A percentile compares a stretch with the other conserved stretches of the same genome.
phyloP scores from a whole-genome alignment of 2,888 invertebrate species.

The Protonemura montana region DNA sequence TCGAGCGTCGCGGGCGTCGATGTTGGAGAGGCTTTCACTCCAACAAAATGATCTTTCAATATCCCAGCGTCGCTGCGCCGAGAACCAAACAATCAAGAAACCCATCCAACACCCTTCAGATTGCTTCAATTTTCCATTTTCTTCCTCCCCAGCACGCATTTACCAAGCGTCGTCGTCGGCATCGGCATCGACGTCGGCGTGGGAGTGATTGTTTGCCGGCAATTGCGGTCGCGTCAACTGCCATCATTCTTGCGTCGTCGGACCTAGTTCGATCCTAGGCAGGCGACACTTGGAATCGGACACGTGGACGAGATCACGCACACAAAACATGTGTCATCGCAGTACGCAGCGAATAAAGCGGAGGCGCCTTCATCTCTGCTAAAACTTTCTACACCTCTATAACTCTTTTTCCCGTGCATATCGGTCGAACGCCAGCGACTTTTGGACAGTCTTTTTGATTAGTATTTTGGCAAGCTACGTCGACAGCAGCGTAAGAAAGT shows the following conservation, averaged over 20 bases:
- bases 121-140: constrained; percentile 7
- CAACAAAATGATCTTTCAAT: constrained; percentile 7
- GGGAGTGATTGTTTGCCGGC: neutral
- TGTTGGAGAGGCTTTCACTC: neutral
- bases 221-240: neutral
- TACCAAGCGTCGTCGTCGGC: neutral
- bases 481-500: neutral
- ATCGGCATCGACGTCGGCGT: neutral
- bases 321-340: neutral
- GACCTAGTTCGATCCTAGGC: neutral
- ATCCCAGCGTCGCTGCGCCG: neutral
- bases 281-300: neutral
- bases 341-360: neutral
- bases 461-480: neutral
- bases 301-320: neutral
- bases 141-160: neutral
- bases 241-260: neutral
- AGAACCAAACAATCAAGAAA: constrained; percentile 7
- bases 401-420: neutral
- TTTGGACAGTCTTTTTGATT: neutral
- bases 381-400: neutral
- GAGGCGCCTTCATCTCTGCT: neutral
- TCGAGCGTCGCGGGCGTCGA: neutral
- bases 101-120: neutral
- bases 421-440: neutral